Evolutionary conservation across 2,888 invertebrate genomes (phyloP).

Genomic region (Lasioglossum oenotherae): DNA sequence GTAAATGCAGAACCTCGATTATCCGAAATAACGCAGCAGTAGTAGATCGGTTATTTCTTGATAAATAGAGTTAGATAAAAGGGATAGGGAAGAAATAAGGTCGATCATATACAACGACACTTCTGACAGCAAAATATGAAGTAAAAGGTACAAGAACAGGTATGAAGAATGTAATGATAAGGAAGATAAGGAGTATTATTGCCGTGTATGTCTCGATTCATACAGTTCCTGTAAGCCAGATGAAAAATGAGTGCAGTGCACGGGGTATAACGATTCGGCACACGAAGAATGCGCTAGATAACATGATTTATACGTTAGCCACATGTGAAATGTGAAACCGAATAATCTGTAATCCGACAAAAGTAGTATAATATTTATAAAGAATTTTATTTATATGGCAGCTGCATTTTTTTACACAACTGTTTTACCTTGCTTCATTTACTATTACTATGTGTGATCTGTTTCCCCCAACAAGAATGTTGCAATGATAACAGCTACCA

Average conservation of each 20-base stretch:
- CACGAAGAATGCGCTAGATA: neutral
- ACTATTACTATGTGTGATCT: neutral
- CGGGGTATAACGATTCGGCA: neutral
- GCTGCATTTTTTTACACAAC: neutral
- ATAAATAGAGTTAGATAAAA: neutral
- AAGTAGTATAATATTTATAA: neutral
- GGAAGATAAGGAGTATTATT: neutral
- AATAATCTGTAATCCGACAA: neutral
- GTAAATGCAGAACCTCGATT: neutral
- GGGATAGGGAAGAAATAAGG: neutral
- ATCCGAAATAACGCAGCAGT: neutral
- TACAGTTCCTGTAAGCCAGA: slow-evolving; percentile 6
- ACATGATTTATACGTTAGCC: neutral
- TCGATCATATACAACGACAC: neutral
- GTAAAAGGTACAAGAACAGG: neutral
- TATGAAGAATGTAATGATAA: slow-evolving; percentile 1
- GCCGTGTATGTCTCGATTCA: neutral
- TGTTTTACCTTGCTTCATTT: neutral
- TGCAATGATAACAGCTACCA: neutral
- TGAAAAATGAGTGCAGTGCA: neutral
- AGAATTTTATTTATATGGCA: neutral
- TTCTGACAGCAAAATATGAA: neutral
- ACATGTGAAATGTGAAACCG: neutral
- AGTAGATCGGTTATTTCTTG: neutral
- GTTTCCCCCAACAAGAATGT: neutral